Evolutionary conservation across 1,140 invertebrate genomes (phyloP).

Genomic region (Drosophila kohkoa): DNA sequence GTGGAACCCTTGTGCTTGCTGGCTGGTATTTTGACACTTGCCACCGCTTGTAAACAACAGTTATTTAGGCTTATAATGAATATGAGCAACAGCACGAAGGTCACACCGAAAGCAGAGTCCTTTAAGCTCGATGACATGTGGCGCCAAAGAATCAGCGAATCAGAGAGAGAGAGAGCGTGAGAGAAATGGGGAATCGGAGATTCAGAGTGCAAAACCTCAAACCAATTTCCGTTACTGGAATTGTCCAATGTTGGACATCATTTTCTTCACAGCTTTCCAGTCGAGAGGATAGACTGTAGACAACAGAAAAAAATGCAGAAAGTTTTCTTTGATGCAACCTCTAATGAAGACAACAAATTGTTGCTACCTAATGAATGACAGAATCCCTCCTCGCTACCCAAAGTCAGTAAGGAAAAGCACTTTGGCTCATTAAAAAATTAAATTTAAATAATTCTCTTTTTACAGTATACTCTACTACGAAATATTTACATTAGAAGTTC

Average conservation of each 20-base stretch:
- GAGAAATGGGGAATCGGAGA: constrained; percentile 16
- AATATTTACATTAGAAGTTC: not conserved
- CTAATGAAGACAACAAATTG: constrained; percentile 61
- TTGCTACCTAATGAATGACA: constrained; percentile 56
- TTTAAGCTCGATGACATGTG: constrained; percentile 70
- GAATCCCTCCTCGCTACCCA: not conserved
- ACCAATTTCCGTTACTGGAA: constrained; percentile 58
- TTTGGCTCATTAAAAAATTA: constrained; percentile 68
- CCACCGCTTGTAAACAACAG: constrained; percentile 74
- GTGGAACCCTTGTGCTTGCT: constrained; percentile 45
- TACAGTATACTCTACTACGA: not conserved
- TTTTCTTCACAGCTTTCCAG: not conserved
- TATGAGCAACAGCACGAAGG: constrained; percentile 81
- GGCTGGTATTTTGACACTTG: constrained; percentile 82
- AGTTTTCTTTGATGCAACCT: constrained; percentile 52
- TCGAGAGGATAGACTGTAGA: not conserved
- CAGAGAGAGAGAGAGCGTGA: constrained; percentile 5
- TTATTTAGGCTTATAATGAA: constrained; percentile 82
- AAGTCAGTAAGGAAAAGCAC: constrained; percentile 15
- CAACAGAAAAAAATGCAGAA: constrained; percentile 17
- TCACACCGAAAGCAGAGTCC: constrained; percentile 63
- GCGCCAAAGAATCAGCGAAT: constrained; percentile 49
- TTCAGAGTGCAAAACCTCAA: constrained; percentile 44
- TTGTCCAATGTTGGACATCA: constrained; percentile 12
- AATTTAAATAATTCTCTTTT: constrained; percentile 30